These are phyloP conservation scores for Drosophila differens DNA, from an alignment of 2,888 invertebrate species.

Conservation along the genomic window DNA sequence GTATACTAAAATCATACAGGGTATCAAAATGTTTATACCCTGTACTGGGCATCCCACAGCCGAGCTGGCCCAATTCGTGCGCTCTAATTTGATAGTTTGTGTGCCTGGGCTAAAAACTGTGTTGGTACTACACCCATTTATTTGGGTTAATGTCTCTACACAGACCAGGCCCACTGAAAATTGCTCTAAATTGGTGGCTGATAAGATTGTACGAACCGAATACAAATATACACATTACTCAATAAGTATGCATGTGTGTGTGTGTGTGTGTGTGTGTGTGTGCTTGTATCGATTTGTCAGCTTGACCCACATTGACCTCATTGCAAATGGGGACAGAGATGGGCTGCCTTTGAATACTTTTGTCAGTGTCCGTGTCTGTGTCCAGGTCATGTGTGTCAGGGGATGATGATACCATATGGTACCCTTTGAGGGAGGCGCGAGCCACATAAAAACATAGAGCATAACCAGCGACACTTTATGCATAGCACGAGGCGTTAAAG, in stretches of 20 bases:
- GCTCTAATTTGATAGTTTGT: slow-evolving; percentile 26
- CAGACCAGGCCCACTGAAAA: slow-evolving; percentile 24
- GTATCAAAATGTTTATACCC: background rate
- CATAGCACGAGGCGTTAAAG: slow-evolving; percentile 68
- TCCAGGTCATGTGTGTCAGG: background rate
- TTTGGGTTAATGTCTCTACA: slow-evolving; percentile 49
- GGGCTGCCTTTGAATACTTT: slow-evolving; percentile 17
- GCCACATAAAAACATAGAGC: slow-evolving; percentile 25
- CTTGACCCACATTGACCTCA: slow-evolving; percentile 41
- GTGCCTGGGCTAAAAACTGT: slow-evolving; percentile 29
- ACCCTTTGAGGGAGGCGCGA: slow-evolving; percentile 12
- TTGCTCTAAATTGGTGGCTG: slow-evolving; percentile 14
- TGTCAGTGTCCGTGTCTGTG: background rate
- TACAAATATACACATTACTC: background rate
- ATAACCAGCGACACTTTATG: slow-evolving; percentile 44
- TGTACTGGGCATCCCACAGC: slow-evolving; percentile 1
- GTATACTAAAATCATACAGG: background rate
- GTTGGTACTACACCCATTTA: slow-evolving; percentile 18
- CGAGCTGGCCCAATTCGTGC: background rate
- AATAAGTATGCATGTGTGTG: background rate
- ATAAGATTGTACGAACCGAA: slow-evolving; percentile 34
- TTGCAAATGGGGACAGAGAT: background rate
- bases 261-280: background rate
- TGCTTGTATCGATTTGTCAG: slow-evolving; percentile 1
- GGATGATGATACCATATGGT: background rate